phyloP scores from a whole-genome alignment of 2,888 invertebrate species.

The Acleris holmiana region DNA sequence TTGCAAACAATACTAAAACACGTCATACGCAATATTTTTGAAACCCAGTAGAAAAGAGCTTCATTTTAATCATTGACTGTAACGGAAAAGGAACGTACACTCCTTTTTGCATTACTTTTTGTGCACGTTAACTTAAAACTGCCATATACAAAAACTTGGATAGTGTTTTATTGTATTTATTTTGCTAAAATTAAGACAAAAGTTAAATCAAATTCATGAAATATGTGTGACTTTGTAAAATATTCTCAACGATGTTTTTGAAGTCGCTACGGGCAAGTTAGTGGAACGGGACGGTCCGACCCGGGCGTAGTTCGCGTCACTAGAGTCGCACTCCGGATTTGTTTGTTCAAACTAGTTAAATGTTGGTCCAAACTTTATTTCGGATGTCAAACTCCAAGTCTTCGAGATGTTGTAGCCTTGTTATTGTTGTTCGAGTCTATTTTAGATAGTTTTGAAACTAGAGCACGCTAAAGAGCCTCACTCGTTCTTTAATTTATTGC shows the following conservation, averaged over 20 bases:
- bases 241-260: constrained; percentile 58
- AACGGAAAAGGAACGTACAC: no score
- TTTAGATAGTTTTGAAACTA: constrained; percentile 29
- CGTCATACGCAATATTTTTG: no score
- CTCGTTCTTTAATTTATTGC: background rate
- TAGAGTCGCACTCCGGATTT: constrained; percentile 70
- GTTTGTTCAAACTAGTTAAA: constrained; percentile 81
- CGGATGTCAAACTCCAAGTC: constrained; percentile 58
- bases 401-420: constrained; percentile 65
- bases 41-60: no score
- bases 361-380: constrained; percentile 77
- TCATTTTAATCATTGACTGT: no score
- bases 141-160: no score
- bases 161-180: constrained; percentile 1
- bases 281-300: constrained; percentile 45
- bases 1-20: no score
- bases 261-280: constrained; percentile 61
- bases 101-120: no score
- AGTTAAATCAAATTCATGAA: constrained; percentile 36
- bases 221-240: constrained; percentile 50
- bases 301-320: constrained; percentile 63
- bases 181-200: constrained; percentile 9
- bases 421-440: constrained; percentile 68
- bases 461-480: constrained; percentile 7
- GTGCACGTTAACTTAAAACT: no score